A percentile compares a stretch with the other conserved stretches of the same genome.
Evolutionary conservation across 2,797 vertebrate genomes (phyloP).

Genomic region (Sphenodon punctatus): DNA sequence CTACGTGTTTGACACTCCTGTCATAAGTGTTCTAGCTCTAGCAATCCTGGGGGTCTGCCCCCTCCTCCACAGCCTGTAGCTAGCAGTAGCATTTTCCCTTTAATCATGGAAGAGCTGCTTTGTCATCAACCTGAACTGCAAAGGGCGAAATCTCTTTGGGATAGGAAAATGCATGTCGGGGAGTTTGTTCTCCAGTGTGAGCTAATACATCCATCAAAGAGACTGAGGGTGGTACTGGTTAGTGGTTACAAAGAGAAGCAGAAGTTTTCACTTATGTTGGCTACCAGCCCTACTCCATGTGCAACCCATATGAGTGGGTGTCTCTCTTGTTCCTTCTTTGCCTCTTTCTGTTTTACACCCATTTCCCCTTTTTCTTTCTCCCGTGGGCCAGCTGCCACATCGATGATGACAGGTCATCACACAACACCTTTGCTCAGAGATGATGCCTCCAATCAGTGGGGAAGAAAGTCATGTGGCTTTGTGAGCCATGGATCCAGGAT

Average conservation of each 20-base stretch:
- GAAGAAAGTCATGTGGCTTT: background rate
- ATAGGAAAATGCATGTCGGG: rapidly evolving
- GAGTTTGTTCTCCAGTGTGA: background rate
- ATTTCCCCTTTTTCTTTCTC: rapidly evolving
- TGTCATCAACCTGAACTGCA: background rate
- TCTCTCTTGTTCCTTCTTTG: background rate
- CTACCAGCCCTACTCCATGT: background rate
- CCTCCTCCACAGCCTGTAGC: too few species aligned
- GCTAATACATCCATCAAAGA: background rate
- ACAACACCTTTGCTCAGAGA: rapidly evolving
- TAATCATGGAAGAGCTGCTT: background rate
- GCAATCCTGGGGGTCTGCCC: too few species aligned
- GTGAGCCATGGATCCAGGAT: background rate
- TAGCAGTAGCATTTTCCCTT: too few species aligned
- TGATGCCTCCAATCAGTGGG: too few species aligned
- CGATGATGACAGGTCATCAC: rapidly evolving
- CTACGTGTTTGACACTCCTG: too few species aligned
- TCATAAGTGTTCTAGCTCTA: too few species aligned
- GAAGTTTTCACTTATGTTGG: slow-evolving; percentile 28
- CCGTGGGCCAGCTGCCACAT: rapidly evolving
- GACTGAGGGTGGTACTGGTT: too few species aligned
- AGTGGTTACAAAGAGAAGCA: background rate
- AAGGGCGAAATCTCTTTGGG: background rate
- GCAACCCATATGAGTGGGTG: background rate
- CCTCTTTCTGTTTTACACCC: rapidly evolving